Percentiles rank a stretch among this genome's conserved stretches.
Evolutionary conservation across 2,113 vertebrate species (phyloP).

Genomic region (Nymphicus hollandicus): DNA sequence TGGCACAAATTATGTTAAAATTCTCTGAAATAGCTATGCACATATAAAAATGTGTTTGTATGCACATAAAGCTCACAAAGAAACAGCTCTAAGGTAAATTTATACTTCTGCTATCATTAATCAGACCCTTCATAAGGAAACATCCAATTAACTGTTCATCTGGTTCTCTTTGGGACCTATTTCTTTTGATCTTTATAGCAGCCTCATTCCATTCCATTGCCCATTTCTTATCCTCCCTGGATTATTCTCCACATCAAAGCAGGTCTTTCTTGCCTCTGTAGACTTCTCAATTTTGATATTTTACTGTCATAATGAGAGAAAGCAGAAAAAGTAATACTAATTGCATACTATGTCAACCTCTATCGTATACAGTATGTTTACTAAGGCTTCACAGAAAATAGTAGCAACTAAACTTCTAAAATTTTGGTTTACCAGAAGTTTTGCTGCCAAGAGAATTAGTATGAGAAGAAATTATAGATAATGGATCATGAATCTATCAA

Average conservation of each 20-base stretch:
- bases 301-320: background rate
- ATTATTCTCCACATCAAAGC: constrained; percentile 63
- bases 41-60: background rate
- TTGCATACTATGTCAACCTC: background rate
- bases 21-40: background rate
- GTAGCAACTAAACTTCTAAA: background rate
- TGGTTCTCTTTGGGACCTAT: constrained; percentile 27
- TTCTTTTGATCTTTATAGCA: constrained; percentile 57
- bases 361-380: background rate
- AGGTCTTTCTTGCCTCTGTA: constrained; percentile 15
- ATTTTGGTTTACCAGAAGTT: background rate
- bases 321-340: background rate
- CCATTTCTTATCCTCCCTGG: constrained; percentile 27
- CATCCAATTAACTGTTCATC: constrained; percentile 28
- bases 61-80: background rate
- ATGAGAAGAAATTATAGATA: background rate
- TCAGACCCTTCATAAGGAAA: constrained; percentile 26
- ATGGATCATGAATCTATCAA: background rate
- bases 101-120: background rate
- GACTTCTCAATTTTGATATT: constrained; percentile 34
- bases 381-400: background rate
- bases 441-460: background rate
- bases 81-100: constrained; percentile 34
- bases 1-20: background rate
- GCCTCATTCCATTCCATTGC: constrained; percentile 5